Evolutionary conservation across 1,140 invertebrate species (phyloP), one percentile per base, ranked within the genome.

Genomic region (Drosophila sulfurigaster): DNA sequence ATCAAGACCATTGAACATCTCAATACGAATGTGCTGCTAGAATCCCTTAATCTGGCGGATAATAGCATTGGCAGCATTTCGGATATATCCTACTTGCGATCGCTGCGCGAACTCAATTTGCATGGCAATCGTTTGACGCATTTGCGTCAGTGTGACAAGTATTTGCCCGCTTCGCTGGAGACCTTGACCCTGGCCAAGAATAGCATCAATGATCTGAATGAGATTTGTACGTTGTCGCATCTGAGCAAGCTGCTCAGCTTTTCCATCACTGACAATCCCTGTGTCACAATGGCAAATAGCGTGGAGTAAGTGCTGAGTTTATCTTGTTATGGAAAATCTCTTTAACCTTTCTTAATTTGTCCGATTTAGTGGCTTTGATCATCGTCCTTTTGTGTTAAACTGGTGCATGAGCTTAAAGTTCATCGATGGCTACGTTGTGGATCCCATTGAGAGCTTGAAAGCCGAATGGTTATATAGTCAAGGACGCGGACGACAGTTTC

Each of bases 381-480:
- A 98, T 93, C 95, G 98, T 72, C 97, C 98, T 46, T 98, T 97
- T 94, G 94, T 98, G 69, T 95, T 98, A 63, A 98, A 98, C 93
- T 98, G 98, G 97, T 97, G 97, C 93, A 95, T 97, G 94, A 96
- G 95, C 91, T 94, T 98, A 2, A 96, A 96, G 92, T 95, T 96
- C 11, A 96, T 99, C 48, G 98, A 99, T 94, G 97, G 97, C 43
- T 97, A 96, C 93, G 95, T 96, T 59, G 96, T 98, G 56, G 96
- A 96, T 92, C 96, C 97, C 49, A 96, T 98, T 82, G 98, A 99
- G 94, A 92, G 97, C 92, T 94, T 98, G 67, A 97, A 98, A 94
- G 97, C 97, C n/a, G 97, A 98, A 92, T 98, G 98, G 98, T 93
- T 99, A 49, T 98, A 98, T 92, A 98, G 97, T 76, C 98, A 98